A percentile compares a stretch with the other conserved stretches of the same genome.
Conservation (phyloP, 2,888 invertebrate species). For the Tuta absoluta region DNA sequence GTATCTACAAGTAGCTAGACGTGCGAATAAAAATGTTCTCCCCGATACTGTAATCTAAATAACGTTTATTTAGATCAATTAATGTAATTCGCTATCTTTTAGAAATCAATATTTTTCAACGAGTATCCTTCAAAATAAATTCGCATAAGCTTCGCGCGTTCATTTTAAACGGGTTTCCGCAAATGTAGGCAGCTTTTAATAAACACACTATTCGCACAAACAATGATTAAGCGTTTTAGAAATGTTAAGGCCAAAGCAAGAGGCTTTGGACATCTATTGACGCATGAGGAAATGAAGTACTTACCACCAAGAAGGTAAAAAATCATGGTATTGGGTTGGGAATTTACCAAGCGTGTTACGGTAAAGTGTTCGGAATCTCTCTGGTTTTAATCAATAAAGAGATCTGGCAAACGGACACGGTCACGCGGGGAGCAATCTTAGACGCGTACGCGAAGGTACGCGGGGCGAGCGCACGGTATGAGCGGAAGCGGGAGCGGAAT, state of each 20-base stretch:
- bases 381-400: constrained; percentile 78
- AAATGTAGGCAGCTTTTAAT: too few relatives aligned
- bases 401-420: constrained; percentile 70
- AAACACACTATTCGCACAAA: too few relatives aligned
- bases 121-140: too few relatives aligned
- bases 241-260: background rate
- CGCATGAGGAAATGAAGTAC: background rate
- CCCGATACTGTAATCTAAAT: too few relatives aligned
- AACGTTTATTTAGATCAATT: too few relatives aligned
- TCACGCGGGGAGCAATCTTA: constrained; percentile 62
- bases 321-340: constrained; percentile 14
- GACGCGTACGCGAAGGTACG: constrained; percentile 72
- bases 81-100: too few relatives aligned
- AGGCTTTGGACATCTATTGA: background rate
- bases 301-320: background rate
- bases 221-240: too few relatives aligned
- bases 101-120: too few relatives aligned
- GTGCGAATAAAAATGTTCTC: too few relatives aligned
- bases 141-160: too few relatives aligned
- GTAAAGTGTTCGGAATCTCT: constrained; percentile 50
- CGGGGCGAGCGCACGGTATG: constrained; percentile 33
- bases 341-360: constrained; percentile 51
- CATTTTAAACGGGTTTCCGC: too few relatives aligned
- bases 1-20: too few relatives aligned
- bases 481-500: constrained; percentile 1